Base-by-base conservation (phyloP, 2,797 vertebrate genomes). In the Xyrichtys novacula region DNA sequence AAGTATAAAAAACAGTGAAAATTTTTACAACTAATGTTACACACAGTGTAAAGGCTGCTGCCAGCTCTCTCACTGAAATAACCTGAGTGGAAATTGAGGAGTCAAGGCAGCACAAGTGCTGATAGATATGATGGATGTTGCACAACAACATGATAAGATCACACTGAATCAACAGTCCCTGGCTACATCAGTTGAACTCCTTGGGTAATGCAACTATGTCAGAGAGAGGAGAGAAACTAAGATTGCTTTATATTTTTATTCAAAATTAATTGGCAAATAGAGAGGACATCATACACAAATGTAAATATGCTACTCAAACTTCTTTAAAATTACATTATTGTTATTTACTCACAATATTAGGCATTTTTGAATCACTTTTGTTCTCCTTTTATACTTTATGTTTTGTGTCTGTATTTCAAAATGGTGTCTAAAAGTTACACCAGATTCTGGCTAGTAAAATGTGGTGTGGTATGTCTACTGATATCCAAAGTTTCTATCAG, bases 51-150 rank as follows among this genome's bases (percentile, higher is more conserved):
- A n/a, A n/a, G n/a, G n/a, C n/a, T n/a, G n/a, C n/a, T n/a, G n/a
- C n/a, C n/a, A n/a, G n/a, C n/a, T n/a, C n/a, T n/a, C 0, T 69
- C 59, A 71, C n/a, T 69, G 47, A 84, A 57, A 74, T 66, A 81
- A 38, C 72, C 20, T 56, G n/a, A 56, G 61, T 29, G 47, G 53
- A 47, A 57, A 38, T 72, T 47, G 36, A 25, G 59, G 52, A 58
- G 63, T 76, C 54, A 46, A 38, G 25, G 53, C 29, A 11, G 44
- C 59, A 19, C 4, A 1, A 20, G 52, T 36, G 26, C 57, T 71
- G 58, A 55, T 69, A 54, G 52, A 64, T 54, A 19, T 85, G 87
- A 86, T 82, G 52, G 65, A 90, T 85, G 76, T 78, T 8, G 1
- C 72, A 76, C 65, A 76, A 72, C 80, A 81, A 74, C 73, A 65